Conservation (phyloP, 2,113 vertebrate species). For the Petroica traversi region DNA sequence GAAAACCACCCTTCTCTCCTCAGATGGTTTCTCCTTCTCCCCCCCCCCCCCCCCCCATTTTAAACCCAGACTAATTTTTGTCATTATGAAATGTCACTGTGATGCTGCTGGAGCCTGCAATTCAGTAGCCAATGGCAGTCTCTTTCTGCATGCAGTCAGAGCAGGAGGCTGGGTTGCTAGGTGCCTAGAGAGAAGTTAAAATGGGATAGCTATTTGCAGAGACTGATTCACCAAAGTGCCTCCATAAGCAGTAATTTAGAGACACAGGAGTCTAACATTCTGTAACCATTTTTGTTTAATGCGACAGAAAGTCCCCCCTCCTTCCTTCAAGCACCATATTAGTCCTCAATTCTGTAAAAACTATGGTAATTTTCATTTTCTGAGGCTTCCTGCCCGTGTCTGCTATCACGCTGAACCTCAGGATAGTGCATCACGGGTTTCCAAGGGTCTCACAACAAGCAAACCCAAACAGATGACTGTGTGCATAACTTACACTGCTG, state of each 20-base stretch:
- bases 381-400: neutral
- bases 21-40: neutral
- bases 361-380: neutral
- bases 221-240: neutral
- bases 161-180: neutral
- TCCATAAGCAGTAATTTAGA: conserved; percentile 9
- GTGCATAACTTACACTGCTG: neutral
- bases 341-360: neutral
- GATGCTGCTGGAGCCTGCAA: neutral
- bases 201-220: neutral
- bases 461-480: neutral
- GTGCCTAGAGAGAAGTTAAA: neutral
- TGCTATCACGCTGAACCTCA: neutral
- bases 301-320: neutral
- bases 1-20: neutral
- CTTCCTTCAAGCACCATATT: neutral
- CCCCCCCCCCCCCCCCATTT: too few relatives aligned
- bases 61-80: neutral
- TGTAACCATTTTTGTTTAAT: neutral
- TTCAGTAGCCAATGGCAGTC: neutral
- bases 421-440: neutral
- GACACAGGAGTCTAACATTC: neutral
- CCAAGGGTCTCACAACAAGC: neutral
- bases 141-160: neutral
- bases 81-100: neutral